Percentiles rank a stretch among this genome's conserved stretches.
These are phyloP conservation scores for Monochamus alternatus DNA, from an alignment of 2,888 invertebrate genomes.

Conservation along the genomic window DNA sequence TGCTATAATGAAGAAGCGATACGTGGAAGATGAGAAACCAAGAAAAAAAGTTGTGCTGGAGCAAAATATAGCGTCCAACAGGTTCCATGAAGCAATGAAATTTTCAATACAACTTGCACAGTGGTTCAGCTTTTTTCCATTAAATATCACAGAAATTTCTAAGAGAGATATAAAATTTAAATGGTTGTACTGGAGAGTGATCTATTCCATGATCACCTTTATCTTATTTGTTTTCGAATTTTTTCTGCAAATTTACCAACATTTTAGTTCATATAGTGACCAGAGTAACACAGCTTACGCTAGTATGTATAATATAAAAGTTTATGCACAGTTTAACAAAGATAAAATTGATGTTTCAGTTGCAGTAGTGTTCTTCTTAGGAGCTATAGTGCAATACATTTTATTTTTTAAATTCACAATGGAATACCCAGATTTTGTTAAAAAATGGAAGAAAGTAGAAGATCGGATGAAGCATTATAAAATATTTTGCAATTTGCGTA, in stretches of 20 bases:
- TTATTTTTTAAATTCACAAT: conserved; percentile 45
- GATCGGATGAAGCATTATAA: conserved; percentile 50
- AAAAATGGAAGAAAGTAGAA: conserved; percentile 50
- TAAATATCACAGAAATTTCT: conserved; percentile 27
- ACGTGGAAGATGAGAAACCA: background rate
- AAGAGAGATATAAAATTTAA: conserved; percentile 34
- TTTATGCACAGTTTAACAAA: background rate
- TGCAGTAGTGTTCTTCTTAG: conserved; percentile 43
- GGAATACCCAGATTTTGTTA: conserved; percentile 49
- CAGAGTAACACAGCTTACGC: background rate
- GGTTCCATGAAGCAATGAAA: conserved; percentile 39
- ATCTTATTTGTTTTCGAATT: conserved; percentile 40
- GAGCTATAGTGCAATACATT: conserved; percentile 34
- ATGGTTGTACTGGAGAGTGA: conserved; percentile 45
- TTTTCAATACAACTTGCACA: conserved; percentile 43
- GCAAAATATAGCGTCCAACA: conserved; percentile 29
- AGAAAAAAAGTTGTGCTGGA: background rate
- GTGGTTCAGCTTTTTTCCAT: conserved; percentile 48
- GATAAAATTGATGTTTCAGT: conserved; percentile 6
- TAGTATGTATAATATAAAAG: conserved; percentile 4
- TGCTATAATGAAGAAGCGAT: background rate
- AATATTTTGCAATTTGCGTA: conserved; percentile 38
- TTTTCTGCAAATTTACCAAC: conserved; percentile 26
- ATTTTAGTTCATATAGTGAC: background rate
- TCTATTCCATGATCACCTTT: conserved; percentile 42